These are phyloP conservation scores for Taenaris catops DNA, from an alignment of 2,888 invertebrate genomes.

Conservation along the genomic window DNA sequence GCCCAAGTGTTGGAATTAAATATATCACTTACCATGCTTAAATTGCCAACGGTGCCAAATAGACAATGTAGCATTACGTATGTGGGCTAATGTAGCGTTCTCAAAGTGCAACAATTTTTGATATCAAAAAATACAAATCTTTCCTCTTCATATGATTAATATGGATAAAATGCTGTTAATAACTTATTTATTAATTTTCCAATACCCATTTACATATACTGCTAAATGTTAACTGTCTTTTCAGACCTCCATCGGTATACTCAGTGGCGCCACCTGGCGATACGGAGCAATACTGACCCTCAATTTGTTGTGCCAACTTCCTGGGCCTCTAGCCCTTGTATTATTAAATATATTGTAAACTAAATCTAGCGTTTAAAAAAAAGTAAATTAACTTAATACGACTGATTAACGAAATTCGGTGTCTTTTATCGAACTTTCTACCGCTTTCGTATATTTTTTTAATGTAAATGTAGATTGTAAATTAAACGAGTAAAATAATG, in stretches of 20 bases:
- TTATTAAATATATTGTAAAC: constrained; percentile 18
- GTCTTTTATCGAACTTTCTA: constrained; percentile 13
- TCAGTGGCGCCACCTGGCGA: constrained; percentile 62
- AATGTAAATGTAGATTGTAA: constrained; percentile 7
- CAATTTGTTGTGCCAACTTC: constrained; percentile 48
- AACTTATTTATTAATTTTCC: too few relatives aligned
- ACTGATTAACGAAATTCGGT: constrained; percentile 43
- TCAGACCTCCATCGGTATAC: constrained; percentile 70
- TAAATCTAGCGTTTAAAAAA: constrained; percentile 38
- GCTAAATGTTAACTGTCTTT: too few relatives aligned
- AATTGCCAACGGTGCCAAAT: too few relatives aligned
- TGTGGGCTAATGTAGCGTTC: too few relatives aligned
- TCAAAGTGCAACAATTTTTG: too few relatives aligned
- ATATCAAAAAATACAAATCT: too few relatives aligned
- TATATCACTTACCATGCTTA: too few relatives aligned
- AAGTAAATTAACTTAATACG: constrained; percentile 37
- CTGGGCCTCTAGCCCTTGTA: constrained; percentile 30
- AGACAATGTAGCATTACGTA: too few relatives aligned
- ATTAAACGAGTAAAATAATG: constrained; percentile 5
- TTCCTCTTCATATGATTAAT: too few relatives aligned
- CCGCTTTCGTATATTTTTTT: constrained; percentile 12
- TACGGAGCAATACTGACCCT: constrained; percentile 63
- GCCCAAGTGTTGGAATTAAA: too few relatives aligned
- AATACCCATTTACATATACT: too few relatives aligned
- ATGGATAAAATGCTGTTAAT: too few relatives aligned